These are phyloP conservation scores for Porites lobata DNA, from an alignment of 92 coral and sea anemone genomes.

Conservation along the genomic window DNA sequence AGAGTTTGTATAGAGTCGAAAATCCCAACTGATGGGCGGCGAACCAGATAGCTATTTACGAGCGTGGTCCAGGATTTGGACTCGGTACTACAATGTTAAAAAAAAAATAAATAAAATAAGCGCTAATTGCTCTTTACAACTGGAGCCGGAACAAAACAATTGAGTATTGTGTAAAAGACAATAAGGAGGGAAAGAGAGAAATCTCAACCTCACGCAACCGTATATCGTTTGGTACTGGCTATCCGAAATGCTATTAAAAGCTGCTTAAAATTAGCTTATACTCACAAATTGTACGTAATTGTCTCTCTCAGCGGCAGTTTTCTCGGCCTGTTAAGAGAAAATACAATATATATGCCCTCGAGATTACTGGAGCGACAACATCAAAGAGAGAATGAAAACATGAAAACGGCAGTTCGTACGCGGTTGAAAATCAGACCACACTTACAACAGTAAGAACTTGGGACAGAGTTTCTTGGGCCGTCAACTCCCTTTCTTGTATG, in stretches of 20 bases:
- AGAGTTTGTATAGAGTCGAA: no score
- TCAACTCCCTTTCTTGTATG: conserved; percentile 88
- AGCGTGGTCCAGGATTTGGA: no score
- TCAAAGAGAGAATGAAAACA: background rate
- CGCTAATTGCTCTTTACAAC: no score
- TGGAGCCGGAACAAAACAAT: no score
- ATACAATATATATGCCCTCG: background rate
- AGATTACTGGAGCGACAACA: background rate
- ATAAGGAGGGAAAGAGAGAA: no score
- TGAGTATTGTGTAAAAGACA: no score
- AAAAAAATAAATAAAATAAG: no score
- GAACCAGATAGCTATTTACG: no score
- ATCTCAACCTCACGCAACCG: no score
- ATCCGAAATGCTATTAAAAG: background rate
- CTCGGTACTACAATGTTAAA: no score
- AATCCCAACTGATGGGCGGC: no score
- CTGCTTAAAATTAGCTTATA: background rate
- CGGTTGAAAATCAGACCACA: background rate
- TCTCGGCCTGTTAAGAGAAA: conserved; percentile 81
- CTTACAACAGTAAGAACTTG: conserved; percentile 95
- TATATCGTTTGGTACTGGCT: background rate
- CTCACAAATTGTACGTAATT: conserved; percentile 90
- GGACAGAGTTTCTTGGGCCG: conserved; percentile 91
- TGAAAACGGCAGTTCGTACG: background rate
- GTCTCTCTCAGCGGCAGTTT: conserved; percentile 94